Evolutionary conservation across 2,113 vertebrate genomes (phyloP), one percentile per base, ranked within the genome.

Genomic region (Pomatorhinus ruficollis): DNA sequence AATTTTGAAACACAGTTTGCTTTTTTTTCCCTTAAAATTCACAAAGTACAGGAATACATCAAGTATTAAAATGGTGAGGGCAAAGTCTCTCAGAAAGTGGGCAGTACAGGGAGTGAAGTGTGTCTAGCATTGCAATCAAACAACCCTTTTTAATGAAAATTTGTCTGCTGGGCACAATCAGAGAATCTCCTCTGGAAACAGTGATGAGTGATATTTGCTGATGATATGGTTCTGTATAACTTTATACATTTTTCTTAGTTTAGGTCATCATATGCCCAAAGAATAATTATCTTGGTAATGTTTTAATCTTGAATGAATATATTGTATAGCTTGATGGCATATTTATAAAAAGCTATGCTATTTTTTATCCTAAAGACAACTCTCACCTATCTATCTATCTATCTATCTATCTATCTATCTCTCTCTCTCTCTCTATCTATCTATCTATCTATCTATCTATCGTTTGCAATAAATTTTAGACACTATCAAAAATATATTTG

Each of bases 111-210:
- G 39, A 65, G 2, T 42, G 37, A 80, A 42, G 9, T 8, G 12
- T 44, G n/a, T 78, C 63, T 33, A 45, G 30, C 9, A 54, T 5
- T 54, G 11, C 44, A 70, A 15, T 25, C 23, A n/a, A 75, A 76
- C 4, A 70, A 53, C 7, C 5, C 2, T 3, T 68, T 21, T 52
- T 50, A 66, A 61, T 40, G 31, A 75, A 52, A 71, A 59, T 59
- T 37, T 1, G 0, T 52, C 54, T 5, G 0, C 56, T 54, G 35
- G 6, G 9, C 6, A 63, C 52, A 89, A 64, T 71, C 44, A 47
- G 80, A 92, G 24, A 37, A 54, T 45, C 39, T 88, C 4, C 24
- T 83, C 53, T 83, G 47, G 21, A 49, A 83, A 5, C 24, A 40
- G 17, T 13, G 6, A n/a, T 74, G 65, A 9, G 2, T 16, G 54